These are phyloP conservation scores for Machimus rusticus DNA, from an alignment of 2,888 invertebrate genomes.

Conservation along the genomic window DNA sequence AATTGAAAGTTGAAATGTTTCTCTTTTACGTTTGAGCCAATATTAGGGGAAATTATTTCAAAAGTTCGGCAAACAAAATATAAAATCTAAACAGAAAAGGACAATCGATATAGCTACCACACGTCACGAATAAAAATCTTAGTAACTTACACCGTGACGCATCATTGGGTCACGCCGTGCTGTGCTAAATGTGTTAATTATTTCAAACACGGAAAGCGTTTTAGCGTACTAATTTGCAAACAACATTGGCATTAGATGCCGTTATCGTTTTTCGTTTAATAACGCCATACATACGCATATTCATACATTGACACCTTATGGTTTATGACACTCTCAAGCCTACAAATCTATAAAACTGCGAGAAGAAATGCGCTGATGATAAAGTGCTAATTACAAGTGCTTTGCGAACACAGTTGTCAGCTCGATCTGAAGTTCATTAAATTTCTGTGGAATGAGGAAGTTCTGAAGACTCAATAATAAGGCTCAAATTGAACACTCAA, in stretches of 20 bases:
- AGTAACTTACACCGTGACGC: neutral
- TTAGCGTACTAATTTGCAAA: neutral
- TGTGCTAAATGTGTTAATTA: neutral
- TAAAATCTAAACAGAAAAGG: no score
- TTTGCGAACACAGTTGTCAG: neutral
- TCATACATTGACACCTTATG: no score
- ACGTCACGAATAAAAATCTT: neutral
- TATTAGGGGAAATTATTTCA: no score
- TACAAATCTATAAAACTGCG: neutral
- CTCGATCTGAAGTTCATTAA: neutral
- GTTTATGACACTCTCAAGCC: neutral
- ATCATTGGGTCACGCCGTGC: neutral
- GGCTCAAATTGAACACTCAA: neutral
- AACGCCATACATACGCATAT: no score
- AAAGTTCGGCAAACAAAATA: no score
- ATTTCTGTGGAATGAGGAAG: neutral
- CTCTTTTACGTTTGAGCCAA: no score
- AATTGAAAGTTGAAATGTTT: no score
- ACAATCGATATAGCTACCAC: no score
- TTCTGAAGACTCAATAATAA: neutral
- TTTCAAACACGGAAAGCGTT: neutral
- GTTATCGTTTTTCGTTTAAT: neutral
- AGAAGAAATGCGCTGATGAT: neutral
- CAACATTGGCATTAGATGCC: neutral
- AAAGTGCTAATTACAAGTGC: neutral